A percentile compares a stretch with the other conserved stretches of the same genome.
Evolutionary conservation across 2,888 invertebrate genomes (phyloP).

Genomic region (Tetragonula carbonaria): DNA sequence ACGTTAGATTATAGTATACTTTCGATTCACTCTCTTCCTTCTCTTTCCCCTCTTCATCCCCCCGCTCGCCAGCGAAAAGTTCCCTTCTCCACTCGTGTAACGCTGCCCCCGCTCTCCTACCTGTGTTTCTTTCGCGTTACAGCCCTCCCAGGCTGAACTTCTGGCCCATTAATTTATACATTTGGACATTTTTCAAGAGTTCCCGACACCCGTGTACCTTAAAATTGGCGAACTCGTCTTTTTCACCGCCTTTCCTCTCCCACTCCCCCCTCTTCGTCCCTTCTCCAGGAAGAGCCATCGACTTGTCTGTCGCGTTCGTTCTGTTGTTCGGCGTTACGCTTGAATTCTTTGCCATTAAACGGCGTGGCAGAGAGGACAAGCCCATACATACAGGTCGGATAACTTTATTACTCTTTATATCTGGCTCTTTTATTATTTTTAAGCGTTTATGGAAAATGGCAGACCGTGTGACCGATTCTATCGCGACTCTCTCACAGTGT

Average conservation of each 20-base stretch:
- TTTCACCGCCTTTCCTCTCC: conserved; percentile 45
- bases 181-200: conserved; percentile 79
- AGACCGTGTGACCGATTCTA: not conserved
- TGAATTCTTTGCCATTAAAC: conserved; percentile 66
- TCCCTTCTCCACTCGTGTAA: conserved; percentile 59
- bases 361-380: conserved; percentile 38
- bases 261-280: not conserved
- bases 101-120: conserved; percentile 55
- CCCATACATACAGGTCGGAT: conserved; percentile 30
- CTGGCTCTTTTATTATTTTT: conserved; percentile 44
- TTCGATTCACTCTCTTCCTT: conserved; percentile 28
- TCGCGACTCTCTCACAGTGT: not conserved
- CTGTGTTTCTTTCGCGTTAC: conserved; percentile 70
- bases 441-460: not conserved
- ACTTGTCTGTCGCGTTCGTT: conserved; percentile 41
- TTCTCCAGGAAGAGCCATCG: conserved; percentile 38
- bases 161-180: conserved; percentile 79
- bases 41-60: conserved; percentile 3
- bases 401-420: conserved; percentile 40
- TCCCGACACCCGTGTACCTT: conserved; percentile 61
- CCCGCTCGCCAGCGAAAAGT: conserved; percentile 51
- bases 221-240: conserved; percentile 70
- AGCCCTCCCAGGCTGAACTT: conserved; percentile 75
- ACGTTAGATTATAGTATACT: conserved; percentile 72
- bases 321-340: conserved; percentile 63